Evolutionary conservation across 2,888 invertebrate species (phyloP).

Genomic region (Dicyrtoma fusca): DNA sequence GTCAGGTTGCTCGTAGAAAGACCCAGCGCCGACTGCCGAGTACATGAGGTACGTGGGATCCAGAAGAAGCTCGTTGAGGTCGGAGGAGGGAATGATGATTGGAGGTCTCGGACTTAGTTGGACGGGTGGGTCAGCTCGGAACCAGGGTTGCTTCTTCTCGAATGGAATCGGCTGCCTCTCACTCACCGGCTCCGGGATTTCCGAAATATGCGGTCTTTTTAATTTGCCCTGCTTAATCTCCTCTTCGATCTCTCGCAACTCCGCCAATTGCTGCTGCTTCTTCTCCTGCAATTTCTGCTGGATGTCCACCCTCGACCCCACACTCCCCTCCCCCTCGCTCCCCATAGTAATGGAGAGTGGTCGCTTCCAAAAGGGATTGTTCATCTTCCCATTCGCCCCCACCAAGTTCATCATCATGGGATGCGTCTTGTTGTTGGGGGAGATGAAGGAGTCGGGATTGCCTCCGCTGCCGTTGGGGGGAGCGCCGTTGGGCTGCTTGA

Average conservation of each 20-base stretch:
- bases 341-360: constrained; percentile 61
- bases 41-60: constrained; percentile 53
- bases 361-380: constrained; percentile 58
- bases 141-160: constrained; percentile 70
- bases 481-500: too few species aligned
- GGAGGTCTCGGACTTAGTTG: constrained; percentile 46
- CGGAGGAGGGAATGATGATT: constrained; percentile 47
- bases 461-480: too few species aligned
- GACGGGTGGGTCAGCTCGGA: constrained; percentile 60
- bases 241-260: constrained; percentile 79
- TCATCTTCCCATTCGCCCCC: constrained; percentile 52
- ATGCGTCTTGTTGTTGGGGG: constrained; percentile 28
- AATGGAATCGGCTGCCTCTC: constrained; percentile 71
- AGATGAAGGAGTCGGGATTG: constrained; percentile 9
- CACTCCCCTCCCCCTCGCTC: constrained; percentile 74
- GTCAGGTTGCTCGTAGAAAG: constrained; percentile 51
- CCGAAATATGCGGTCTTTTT: constrained; percentile 58
- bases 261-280: constrained; percentile 83
- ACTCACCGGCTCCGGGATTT: constrained; percentile 56
- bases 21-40: constrained; percentile 29
- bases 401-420: constrained; percentile 19
- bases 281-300: constrained; percentile 85
- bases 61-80: constrained; percentile 48
- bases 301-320: constrained; percentile 76
- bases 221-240: constrained; percentile 82